Conservation (phyloP, 2,797 vertebrate genomes). For the Amblyraja radiata region DNA sequence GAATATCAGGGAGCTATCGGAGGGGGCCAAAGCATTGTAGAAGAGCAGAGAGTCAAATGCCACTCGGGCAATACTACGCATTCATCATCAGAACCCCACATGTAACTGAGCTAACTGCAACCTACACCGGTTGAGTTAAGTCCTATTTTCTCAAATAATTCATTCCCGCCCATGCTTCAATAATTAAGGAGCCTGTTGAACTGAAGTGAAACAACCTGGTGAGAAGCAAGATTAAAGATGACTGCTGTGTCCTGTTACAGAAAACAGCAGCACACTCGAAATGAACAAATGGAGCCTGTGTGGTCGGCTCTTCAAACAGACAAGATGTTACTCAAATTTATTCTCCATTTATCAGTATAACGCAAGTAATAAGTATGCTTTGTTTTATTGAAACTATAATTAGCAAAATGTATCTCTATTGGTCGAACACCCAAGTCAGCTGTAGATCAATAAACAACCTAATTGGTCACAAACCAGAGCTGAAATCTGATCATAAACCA, state of each 20-base stretch:
- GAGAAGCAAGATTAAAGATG: conserved; percentile 23
- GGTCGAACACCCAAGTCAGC: not conserved
- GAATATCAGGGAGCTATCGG: no score
- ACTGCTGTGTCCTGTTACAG: not conserved
- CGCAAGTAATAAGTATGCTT: not conserved
- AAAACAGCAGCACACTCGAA: not conserved
- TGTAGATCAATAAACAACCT: not conserved
- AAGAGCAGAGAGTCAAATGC: no score
- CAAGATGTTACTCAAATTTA: not conserved
- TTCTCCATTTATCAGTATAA: not conserved
- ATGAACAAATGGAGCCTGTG: not conserved
- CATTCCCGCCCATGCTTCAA: not conserved
- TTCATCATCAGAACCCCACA: not conserved
- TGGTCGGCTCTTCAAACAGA: not conserved
- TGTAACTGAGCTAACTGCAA: not conserved
- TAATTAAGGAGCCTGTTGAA: not conserved
- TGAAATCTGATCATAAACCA: not conserved
- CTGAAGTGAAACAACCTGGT: not conserved
- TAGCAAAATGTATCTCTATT: not conserved
- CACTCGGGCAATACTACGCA: no score
- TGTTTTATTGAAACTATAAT: not conserved
- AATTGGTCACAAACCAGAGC: not conserved
- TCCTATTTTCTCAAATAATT: not conserved
- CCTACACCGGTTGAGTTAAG: not conserved
- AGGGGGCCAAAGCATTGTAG: no score